Evolutionary conservation across 2,888 invertebrate genomes (phyloP).

Genomic region (Asteroscopus sphinx): DNA sequence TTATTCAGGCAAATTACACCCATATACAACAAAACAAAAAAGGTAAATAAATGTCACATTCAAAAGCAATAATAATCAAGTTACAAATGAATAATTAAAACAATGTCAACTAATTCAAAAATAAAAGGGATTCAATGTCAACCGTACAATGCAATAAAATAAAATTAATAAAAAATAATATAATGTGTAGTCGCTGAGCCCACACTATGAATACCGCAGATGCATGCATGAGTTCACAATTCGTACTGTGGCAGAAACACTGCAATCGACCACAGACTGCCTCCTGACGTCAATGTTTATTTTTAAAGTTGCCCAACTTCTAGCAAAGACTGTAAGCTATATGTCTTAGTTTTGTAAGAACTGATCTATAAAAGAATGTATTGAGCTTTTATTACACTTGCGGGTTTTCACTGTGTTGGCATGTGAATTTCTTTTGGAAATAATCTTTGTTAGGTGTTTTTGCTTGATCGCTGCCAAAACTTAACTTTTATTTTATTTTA

Average conservation of each 20-base stretch:
- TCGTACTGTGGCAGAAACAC: conserved; percentile 31
- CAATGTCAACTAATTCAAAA: too few species aligned
- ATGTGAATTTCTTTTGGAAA: not conserved
- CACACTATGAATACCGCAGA: conserved; percentile 29
- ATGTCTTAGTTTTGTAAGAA: conserved; percentile 5
- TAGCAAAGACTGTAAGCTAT: not conserved
- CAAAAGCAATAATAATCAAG: too few species aligned
- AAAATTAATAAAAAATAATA: not conserved
- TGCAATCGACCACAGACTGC: conserved; percentile 14
- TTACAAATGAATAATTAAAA: too few species aligned
- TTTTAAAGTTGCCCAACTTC: conserved; percentile 17
- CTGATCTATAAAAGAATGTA: conserved; percentile 6
- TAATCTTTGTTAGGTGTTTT: too few species aligned
- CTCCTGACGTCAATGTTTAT: conserved; percentile 24
- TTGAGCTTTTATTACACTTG: conserved; percentile 18
- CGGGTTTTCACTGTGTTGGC: not conserved
- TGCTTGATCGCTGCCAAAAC: too few species aligned
- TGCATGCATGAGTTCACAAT: conserved; percentile 27
- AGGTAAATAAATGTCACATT: too few species aligned
- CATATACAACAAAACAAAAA: too few species aligned
- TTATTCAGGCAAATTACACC: too few species aligned
- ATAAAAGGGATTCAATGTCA: too few species aligned
- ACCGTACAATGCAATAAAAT: not conserved
- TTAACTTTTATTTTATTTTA: too few species aligned
- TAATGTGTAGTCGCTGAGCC: too few species aligned